phyloP scores from a whole-genome alignment of 2,797 vertebrate species.

The Mormyrops boulengeri region DNA sequence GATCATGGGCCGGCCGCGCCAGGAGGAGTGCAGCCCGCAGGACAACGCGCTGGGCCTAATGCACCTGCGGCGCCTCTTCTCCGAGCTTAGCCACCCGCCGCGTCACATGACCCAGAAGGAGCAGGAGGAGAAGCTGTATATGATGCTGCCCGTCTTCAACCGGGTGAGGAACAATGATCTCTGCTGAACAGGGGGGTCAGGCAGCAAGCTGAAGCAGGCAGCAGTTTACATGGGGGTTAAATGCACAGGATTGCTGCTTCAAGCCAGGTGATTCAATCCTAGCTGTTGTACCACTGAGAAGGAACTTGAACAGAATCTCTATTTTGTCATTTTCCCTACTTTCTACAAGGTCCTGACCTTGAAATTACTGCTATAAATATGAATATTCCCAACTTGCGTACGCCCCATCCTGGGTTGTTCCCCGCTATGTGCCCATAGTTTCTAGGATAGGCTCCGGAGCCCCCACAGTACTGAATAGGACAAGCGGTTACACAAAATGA shows the following conservation, averaged over 20 bases:
- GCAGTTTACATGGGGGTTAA: neutral
- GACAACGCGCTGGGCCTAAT: constrained; percentile 93
- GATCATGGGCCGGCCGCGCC: constrained; percentile 96
- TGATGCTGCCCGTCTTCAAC: constrained; percentile 98
- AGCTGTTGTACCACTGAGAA: neutral
- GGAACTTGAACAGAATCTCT: neutral
- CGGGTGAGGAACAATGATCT: constrained; percentile 66
- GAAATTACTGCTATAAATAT: neutral
- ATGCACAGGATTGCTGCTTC: neutral
- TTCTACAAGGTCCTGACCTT: neutral
- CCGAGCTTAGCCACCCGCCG: constrained; percentile 90
- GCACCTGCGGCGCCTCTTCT: constrained; percentile 96
- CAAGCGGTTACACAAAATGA: no score
- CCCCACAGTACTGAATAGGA: neutral
- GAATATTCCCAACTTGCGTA: neutral
- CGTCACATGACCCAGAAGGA: constrained; percentile 99
- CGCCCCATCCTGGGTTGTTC: neutral
- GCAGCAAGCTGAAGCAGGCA: neutral
- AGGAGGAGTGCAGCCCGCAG: constrained; percentile 97
- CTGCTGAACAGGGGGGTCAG: neutral
- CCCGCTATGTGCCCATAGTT: neutral
- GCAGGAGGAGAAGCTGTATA: constrained; percentile 98
- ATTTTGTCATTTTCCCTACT: neutral
- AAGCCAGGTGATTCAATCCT: neutral
- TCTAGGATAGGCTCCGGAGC: neutral